Evolutionary conservation across 2,888 invertebrate species (phyloP).

Genomic region (Ophioninae sp.): DNA sequence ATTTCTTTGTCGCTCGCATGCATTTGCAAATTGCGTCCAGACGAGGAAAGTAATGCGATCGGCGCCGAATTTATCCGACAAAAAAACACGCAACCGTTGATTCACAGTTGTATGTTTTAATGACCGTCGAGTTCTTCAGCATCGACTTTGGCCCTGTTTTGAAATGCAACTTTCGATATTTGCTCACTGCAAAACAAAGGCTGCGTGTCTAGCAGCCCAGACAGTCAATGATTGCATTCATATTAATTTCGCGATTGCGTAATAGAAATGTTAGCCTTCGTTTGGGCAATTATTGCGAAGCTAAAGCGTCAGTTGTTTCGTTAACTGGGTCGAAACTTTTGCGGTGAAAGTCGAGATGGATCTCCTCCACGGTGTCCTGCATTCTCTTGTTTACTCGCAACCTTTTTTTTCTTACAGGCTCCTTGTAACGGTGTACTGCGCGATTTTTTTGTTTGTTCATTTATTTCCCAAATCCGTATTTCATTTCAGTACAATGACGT

Average conservation of each 20-base stretch:
- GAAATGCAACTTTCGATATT: conserved; percentile 36
- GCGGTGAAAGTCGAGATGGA: conserved; percentile 45
- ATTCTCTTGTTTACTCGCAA: background rate
- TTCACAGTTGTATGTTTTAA: conserved; percentile 17
- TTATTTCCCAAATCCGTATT: no score
- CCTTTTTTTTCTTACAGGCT: background rate
- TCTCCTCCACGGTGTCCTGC: background rate
- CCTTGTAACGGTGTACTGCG: background rate
- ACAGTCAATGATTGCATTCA: conserved; percentile 52
- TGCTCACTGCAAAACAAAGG: background rate
- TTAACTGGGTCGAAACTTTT: conserved; percentile 41
- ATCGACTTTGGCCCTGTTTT: conserved; percentile 43
- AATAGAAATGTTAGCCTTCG: conserved; percentile 28
- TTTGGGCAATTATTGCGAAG: conserved; percentile 24
- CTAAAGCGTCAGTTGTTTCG: conserved; percentile 1
- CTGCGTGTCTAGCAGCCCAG: conserved; percentile 15
- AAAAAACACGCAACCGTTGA: conserved; percentile 3
- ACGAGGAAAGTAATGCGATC: background rate
- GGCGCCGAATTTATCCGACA: conserved; percentile 25
- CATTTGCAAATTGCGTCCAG: conserved; percentile 4
- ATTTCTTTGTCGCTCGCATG: background rate
- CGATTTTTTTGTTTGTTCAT: no score
- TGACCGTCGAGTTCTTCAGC: background rate
- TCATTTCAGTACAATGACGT: no score
- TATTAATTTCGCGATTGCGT: conserved; percentile 48